phyloP scores from a whole-genome alignment of 2,888 invertebrate species.

The Podabrus alpinus region DNA sequence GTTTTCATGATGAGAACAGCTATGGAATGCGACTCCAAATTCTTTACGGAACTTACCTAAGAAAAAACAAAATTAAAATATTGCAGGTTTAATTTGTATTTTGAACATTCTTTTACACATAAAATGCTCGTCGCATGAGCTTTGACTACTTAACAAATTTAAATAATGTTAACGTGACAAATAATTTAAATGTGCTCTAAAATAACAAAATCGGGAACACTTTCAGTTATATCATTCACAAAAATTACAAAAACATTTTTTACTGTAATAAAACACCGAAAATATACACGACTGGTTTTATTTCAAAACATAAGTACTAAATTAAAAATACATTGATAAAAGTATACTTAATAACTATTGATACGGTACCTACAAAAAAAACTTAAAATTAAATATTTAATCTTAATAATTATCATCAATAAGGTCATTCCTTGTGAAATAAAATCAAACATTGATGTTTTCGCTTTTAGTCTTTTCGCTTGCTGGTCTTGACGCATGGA shows the following conservation, averaged over 20 bases:
- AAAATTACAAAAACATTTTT: not conserved
- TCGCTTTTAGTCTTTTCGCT: slow-evolving; percentile 14
- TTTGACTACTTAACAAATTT: too few relatives aligned
- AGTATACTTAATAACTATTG: not conserved
- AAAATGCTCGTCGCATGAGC: not conserved
- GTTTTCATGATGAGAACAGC: slow-evolving; percentile 36
- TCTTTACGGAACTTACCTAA: slow-evolving; percentile 44
- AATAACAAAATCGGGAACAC: too few relatives aligned
- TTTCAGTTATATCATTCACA: not conserved
- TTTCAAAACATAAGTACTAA: not conserved
- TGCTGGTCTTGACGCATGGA: slow-evolving; percentile 3
- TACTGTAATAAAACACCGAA: not conserved
- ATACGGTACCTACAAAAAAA: not conserved
- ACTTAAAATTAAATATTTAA: not conserved
- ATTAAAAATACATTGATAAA: not conserved
- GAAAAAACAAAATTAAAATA: not conserved
- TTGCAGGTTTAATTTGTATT: not conserved
- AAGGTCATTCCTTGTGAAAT: not conserved
- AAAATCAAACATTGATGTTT: slow-evolving; percentile 16
- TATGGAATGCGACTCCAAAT: slow-evolving; percentile 40
- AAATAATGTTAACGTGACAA: too few relatives aligned
- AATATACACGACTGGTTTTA: not conserved
- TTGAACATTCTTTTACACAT: not conserved
- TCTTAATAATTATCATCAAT: not conserved
- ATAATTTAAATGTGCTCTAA: not conserved